Base-by-base conservation (phyloP, 2,888 invertebrate species). In the Chymomyza procnemis region DNA sequence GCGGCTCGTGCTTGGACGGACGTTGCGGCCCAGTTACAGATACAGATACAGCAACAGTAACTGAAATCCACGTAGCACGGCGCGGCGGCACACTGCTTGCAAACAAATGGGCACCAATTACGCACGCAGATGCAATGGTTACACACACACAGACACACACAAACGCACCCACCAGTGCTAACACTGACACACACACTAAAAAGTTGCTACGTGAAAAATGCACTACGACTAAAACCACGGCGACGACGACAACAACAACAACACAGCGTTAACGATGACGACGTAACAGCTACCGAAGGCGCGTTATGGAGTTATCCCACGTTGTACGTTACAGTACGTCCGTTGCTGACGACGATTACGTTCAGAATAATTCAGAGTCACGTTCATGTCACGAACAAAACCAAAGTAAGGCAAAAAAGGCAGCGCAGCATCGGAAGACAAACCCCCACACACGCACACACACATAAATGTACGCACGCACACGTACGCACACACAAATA, bases 341-440 rank as follows among this genome's bases (percentile, higher is more conserved):
- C 89, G 89, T 88, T 88, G 85, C 88, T 89, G 89, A 80, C 89
- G 87, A 88, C 89, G 89, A 88, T 87, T 89, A 90, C 90, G 90
- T 90, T 90, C 90, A 90, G 90, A 90, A 90, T 91, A 90, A 90
- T 90, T 90, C 90, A 87, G 87, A 85, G 81, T 83, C 87, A 88
- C 88, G 89, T 89, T 88, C 89, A 90, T 90, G 90, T 90, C 90
- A 90, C 90, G 90, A 90, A 90, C 89, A 90, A 90, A 91, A 91
- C 91, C 90, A 90, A 90, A 90, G 84, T 84, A 80, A 87, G 84
- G 78, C 79, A 83, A 76, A 81, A 80, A 81, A 76, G 74, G 68
- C 79, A 76, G 80, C 81, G 75, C 76, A 76, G 81, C 77, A 74
- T 72, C 74, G 71, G 74, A 71, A 41, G 34, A 73, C 62, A 73